Evolutionary conservation across 2,113 vertebrate species (phyloP), one percentile per base, ranked within the genome.

Genomic region (Rhabdomys dilectus): DNA sequence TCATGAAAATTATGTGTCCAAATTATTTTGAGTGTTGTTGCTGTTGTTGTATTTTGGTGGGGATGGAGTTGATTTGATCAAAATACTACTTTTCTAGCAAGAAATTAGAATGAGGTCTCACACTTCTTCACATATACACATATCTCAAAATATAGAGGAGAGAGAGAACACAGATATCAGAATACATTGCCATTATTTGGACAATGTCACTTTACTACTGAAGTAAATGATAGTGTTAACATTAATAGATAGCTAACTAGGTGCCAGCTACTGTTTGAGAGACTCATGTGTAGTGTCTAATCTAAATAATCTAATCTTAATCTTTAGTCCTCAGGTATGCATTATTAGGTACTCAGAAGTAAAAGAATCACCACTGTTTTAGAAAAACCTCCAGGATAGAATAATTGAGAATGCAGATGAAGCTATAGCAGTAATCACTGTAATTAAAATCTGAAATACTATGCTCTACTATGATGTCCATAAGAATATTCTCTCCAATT

Each of bases 361-460:
- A 60, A 68, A 81, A 96, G 68, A 78, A 88, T 78, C 5, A 64
- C 21, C 29, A 77, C 5, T 77, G 19, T 62, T 95, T 88, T 82
- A 24, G 31, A 48, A 91, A 90, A 94, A 95, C 5, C 15, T 96
- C 9, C 8, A 78, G 85, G 56, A 56, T 15, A 87, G 21, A 10
- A 9, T 36, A 68, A 42, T 60, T 75, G 81, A 82, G 53, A 91
- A 91, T 56, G 68, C 3, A 89, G 4, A 51, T 58, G 13, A 91
- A 80, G 77, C 39, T 89, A 68, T 62, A 94, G n/a, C 8, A 73
- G 0, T 77, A 87, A 12, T 88, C 66, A 80, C 29, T 92, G 11
- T 56, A 94, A 60, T 93, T 95, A 92, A 97, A 97, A 96, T 82
- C 15, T 82, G 51, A 97, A 90, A 15, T 91, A 94, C 34, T 93